These are phyloP conservation scores for Sminthurides aquaticus DNA, from an alignment of 2,888 invertebrate genomes.

Conservation along the genomic window DNA sequence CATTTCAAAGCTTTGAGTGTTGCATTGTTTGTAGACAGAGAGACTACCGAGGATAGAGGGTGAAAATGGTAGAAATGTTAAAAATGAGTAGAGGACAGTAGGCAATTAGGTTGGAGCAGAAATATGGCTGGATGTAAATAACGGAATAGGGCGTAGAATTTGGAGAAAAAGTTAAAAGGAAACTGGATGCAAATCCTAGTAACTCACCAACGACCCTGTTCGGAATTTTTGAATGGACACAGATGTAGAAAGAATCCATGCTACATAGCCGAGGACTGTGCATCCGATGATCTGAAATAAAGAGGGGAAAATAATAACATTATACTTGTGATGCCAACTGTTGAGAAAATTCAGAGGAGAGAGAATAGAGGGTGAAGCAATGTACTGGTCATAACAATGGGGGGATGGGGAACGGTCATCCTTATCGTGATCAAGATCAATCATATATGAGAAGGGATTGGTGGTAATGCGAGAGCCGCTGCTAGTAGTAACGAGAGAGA, in stretches of 20 bases:
- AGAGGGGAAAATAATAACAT: slow-evolving; percentile 4
- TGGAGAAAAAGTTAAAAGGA: no score
- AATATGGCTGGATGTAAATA: no score
- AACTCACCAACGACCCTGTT: slow-evolving; percentile 47
- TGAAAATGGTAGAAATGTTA: no score
- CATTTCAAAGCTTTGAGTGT: no score
- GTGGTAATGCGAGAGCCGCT: background rate
- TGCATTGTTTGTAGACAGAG: no score
- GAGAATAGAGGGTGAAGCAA: background rate
- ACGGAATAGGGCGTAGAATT: no score
- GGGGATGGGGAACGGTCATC: background rate
- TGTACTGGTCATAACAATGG: background rate
- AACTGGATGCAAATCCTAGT: background rate
- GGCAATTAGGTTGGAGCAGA: no score
- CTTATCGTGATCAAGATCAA: background rate
- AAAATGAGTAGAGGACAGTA: no score
- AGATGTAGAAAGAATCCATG: slow-evolving; percentile 47
- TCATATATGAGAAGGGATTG: background rate
- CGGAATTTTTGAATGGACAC: slow-evolving; percentile 46
- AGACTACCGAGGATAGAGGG: background rate
- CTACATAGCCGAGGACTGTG: slow-evolving; percentile 46
- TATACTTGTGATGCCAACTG: no score
- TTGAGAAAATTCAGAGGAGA: no score
- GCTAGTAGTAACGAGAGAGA: background rate
- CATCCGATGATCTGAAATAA: slow-evolving; percentile 45